phyloP scores from a whole-genome alignment of 2,888 invertebrate species.

The Cryptus armator region DNA sequence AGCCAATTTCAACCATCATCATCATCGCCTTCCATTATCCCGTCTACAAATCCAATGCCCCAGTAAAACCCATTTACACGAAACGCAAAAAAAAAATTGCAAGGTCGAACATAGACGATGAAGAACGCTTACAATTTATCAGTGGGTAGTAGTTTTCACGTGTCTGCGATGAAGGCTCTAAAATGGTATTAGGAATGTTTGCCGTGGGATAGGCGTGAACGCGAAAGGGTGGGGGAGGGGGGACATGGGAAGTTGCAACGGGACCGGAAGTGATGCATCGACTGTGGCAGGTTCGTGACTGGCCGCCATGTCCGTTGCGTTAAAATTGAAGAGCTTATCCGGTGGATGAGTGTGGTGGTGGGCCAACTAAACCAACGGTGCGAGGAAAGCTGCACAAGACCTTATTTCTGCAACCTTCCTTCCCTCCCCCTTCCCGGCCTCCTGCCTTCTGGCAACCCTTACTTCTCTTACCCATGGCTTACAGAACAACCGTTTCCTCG shows the following conservation, averaged over 20 bases:
- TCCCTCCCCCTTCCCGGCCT: slow-evolving; percentile 2
- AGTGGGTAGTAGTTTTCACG: slow-evolving; percentile 7
- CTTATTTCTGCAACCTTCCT: slow-evolving; percentile 45
- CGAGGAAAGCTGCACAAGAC: slow-evolving; percentile 45
- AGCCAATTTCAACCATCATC: neutral
- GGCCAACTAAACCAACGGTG: slow-evolving; percentile 44
- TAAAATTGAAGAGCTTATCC: slow-evolving; percentile 79
- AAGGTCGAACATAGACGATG: slow-evolving; percentile 28
- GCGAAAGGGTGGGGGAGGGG: slow-evolving; percentile 28
- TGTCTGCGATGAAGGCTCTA: slow-evolving; percentile 21
- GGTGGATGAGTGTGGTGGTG: slow-evolving; percentile 72
- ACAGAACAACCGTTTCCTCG: slow-evolving; percentile 29
- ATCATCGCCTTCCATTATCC: slow-evolving; percentile 1
- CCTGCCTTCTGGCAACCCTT: neutral
- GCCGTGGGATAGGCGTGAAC: slow-evolving; percentile 6
- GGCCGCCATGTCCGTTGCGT: slow-evolving; percentile 74
- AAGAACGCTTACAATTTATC: slow-evolving; percentile 34
- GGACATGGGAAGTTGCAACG: slow-evolving; percentile 21
- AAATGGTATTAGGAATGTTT: slow-evolving; percentile 41
- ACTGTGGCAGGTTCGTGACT: slow-evolving; percentile 76
- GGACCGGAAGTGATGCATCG: slow-evolving; percentile 68
- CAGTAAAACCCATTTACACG: neutral
- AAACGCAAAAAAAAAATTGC: neutral
- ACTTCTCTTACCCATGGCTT: slow-evolving; percentile 16
- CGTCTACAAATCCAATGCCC: neutral